Percentiles rank a stretch among this genome's conserved stretches.
These are phyloP conservation scores for Chesias legatella DNA, from an alignment of 2,888 invertebrate species.

Conservation along the genomic window DNA sequence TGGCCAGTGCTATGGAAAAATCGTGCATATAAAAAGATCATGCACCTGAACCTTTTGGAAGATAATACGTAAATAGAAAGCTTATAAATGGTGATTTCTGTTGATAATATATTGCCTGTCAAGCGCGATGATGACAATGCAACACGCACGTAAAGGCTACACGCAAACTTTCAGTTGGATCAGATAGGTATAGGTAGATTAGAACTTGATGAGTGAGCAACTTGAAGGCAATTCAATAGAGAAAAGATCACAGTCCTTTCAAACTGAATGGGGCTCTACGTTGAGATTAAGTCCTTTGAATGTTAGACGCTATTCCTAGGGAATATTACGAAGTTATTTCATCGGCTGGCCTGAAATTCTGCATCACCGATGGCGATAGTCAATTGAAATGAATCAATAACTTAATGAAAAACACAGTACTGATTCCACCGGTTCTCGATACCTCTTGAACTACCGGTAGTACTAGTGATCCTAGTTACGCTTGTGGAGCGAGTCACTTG, in stretches of 20 bases:
- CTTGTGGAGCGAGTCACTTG: no score
- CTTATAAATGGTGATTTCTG: no score
- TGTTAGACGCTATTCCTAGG: slow-evolving; percentile 5
- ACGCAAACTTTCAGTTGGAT: slow-evolving; percentile 3
- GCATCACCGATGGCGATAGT: no score
- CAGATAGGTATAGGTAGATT: slow-evolving; percentile 1
- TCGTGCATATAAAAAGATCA: no score
- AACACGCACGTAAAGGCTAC: not conserved
- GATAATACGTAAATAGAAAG: no score
- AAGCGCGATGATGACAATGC: slow-evolving; percentile 3
- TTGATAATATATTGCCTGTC: slow-evolving; percentile 1
- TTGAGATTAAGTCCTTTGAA: slow-evolving; percentile 5
- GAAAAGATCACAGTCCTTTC: slow-evolving; percentile 12
- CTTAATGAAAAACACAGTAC: no score
- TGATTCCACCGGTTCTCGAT: no score
- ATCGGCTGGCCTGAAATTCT: not conserved
- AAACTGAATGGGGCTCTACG: slow-evolving; percentile 4
- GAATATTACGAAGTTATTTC: slow-evolving; percentile 5
- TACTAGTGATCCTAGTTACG: no score
- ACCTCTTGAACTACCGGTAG: no score
- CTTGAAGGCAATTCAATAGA: slow-evolving; percentile 8
- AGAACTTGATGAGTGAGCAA: slow-evolving; percentile 6
- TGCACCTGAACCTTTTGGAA: no score
- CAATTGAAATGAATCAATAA: no score
- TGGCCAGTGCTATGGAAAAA: no score